These are phyloP conservation scores for Heloderma charlesbogerti DNA, from an alignment of 2,113 vertebrate species.

Conservation along the genomic window DNA sequence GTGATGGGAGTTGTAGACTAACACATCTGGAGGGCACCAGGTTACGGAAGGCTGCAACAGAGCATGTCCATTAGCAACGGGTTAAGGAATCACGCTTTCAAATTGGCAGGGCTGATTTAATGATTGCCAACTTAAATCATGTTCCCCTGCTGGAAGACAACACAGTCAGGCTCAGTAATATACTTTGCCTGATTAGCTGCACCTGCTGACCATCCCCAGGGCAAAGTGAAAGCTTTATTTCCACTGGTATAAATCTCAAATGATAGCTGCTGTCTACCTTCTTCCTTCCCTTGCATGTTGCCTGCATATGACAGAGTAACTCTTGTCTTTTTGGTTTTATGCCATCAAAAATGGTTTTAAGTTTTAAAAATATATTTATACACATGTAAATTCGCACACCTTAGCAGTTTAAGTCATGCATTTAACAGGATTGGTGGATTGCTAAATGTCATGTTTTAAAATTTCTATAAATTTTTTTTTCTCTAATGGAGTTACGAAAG, in stretches of 20 bases:
- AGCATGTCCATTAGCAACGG: background rate
- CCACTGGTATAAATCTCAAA: background rate
- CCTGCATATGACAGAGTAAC: background rate
- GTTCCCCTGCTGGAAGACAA: background rate
- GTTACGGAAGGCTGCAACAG: background rate
- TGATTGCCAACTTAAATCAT: background rate
- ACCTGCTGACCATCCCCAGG: constrained; percentile 33
- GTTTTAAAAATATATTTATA: background rate
- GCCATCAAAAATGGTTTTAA: background rate
- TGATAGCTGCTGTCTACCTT: background rate
- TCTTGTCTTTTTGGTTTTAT: constrained; percentile 40
- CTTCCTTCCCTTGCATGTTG: constrained; percentile 22
- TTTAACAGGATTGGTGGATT: background rate
- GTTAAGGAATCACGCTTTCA: constrained; percentile 1
- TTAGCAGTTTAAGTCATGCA: background rate
- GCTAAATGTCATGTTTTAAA: fast-evolving
- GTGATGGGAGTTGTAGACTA: too few species aligned
- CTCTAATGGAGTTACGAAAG: constrained; percentile 11
- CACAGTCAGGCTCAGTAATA: background rate
- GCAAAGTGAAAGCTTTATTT: background rate
- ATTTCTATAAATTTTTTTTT: constrained; percentile 1
- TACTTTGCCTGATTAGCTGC: background rate
- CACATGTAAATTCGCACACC: background rate
- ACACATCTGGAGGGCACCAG: too few species aligned
- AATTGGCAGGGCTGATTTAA: constrained; percentile 13